Evolutionary conservation across 2,797 vertebrate genomes (phyloP), one percentile per base, ranked within the genome.

Genomic region (Emydoidea blandingii): DNA sequence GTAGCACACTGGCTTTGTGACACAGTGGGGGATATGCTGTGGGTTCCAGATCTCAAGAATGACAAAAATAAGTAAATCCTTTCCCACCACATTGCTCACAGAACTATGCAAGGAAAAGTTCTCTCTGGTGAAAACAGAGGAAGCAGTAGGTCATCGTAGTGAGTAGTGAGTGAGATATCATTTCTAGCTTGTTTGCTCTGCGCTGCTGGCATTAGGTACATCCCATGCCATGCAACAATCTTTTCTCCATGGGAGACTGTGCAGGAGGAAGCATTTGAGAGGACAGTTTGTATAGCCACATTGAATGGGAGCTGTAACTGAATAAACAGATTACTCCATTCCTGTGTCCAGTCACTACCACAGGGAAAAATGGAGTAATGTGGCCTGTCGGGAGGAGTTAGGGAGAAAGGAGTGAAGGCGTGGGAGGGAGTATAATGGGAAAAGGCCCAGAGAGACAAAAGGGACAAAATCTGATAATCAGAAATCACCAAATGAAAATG

Each of bases 381-480:
- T 5, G 3, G 11, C 56, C 29, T 54, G n/a, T 25, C 74, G 9
- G 81, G 19, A 94, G 53, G 94, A 94, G 34, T 54, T 91, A 88
- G 78, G 47, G 25, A 84, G 2, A 5, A 56, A 31, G 5, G 15
- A 94, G 49, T 0, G n/a, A 65, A 90, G 15, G 11, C 81, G 62
- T 27, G 12, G 53, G 47, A 59, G 72, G 41, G 91, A 53, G 47
- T 49, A 83, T 11, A 27, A 92, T 37, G 29, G 72, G 31, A 52
- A 76, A 90, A 59, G 37, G 31, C 93, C 7, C 9, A 50, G 59
- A 85, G 79, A 89, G 4, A 62, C 53, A 92, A 92, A 86, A 57
- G 0, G 12, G 54, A 81, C 4, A 68, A 83, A 89, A 79, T 47
- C 12, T 41, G 79, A 86, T 87, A 79, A 93, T 68, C 21, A 3